These are phyloP conservation scores for Mesocentrotus franciscanus DNA, from an alignment of 53 echinoderm and acorn worm species.

Conservation along the genomic window DNA sequence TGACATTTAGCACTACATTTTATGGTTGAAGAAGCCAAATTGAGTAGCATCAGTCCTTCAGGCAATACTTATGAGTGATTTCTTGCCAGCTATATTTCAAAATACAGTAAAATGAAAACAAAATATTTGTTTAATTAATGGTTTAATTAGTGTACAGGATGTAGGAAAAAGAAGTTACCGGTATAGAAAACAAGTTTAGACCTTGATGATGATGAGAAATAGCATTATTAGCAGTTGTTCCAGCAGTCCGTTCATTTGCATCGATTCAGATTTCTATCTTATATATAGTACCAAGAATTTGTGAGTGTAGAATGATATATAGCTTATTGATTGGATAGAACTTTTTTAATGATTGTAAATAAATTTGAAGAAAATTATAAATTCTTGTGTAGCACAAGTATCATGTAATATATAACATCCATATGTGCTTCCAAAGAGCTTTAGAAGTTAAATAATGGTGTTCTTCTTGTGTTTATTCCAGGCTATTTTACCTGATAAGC, in stretches of 20 bases:
- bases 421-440: no score
- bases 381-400: no score
- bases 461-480: conserved; percentile 28
- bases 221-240: neutral
- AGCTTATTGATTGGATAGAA: no score
- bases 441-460: neutral
- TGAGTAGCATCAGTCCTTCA: neutral
- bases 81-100: no score
- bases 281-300: neutral
- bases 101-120: no score
- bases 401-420: no score
- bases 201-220: neutral
- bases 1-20: neutral
- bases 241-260: neutral
- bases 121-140: no score
- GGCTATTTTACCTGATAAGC: conserved; percentile 81
- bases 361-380: no score
- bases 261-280: neutral
- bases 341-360: no score
- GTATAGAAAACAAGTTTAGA: no score
- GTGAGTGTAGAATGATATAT: neutral
- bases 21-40: neutral
- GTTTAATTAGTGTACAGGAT: no score
- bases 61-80: neutral
- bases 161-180: no score